Base-by-base conservation (phyloP, 2,797 vertebrate species). In the Macroramphosus scolopax region DNA sequence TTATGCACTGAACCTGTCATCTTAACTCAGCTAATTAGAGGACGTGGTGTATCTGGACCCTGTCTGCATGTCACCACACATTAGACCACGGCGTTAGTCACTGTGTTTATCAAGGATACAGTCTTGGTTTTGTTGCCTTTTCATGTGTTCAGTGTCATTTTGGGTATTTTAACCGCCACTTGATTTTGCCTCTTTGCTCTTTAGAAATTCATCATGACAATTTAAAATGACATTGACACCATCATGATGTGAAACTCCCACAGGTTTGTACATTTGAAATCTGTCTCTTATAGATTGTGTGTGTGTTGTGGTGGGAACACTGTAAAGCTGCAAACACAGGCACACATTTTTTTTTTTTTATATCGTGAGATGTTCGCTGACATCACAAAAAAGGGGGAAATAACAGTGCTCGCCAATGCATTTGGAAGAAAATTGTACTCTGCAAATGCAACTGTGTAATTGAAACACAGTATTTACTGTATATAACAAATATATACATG, bases 1-100 rank as follows among this genome's bases (percentile, higher is more conserved):
- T 72, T 70, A 76, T 70, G 61, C 68, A 72, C 68, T 46, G 26
- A 62, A 75, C 52, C 51, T 76, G 77, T 81, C 72, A 73, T 75
- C 65, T 72, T 63, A 51, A 41, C 68, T 80, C 55, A 65, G 40
- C 71, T 74, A 80, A 78, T 76, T 77, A 76, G 50, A 68, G 65
- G 56, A 65, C 49, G 57, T 49, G 32, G 35, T 78, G 56, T 68
- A 61, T 79, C 50, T 72, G 60, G 72, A 78, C 49, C 36, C 52
- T 47, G 60, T 68, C 54, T 68, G 55, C 70, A 72, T 72, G 68
- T 74, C 73, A 69, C 48, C 56, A 35, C 39, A 25, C 55, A 53
- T 80, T 71, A 67, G 65, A 72, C 63, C 52, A 49, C 68, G 59
- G 56, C 39, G 39, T 69, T 70, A 73, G 58, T 75, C 78, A 72